These are phyloP conservation scores for Nemapogon koenigi DNA, from an alignment of 2,888 invertebrate species.

Conservation along the genomic window DNA sequence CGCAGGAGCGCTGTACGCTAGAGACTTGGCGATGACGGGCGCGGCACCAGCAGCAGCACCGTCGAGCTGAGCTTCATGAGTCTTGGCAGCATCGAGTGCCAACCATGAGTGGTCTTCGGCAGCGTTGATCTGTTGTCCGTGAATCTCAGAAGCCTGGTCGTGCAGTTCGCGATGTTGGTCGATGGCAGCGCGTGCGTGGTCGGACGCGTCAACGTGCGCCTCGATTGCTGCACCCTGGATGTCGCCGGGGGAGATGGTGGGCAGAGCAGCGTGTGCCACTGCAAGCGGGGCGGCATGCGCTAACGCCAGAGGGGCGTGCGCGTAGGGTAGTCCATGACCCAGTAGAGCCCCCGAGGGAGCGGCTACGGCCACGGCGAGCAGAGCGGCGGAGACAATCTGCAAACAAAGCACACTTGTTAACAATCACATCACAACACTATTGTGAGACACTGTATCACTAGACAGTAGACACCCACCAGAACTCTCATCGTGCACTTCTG, in stretches of 20 bases:
- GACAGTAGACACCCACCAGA: conserved; percentile 41
- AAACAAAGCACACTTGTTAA: no score
- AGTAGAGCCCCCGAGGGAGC: conserved; percentile 8
- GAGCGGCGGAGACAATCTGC: conserved; percentile 65
- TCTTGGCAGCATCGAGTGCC: conserved; percentile 50
- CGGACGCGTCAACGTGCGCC: conserved; percentile 48
- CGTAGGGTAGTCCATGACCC: conserved; percentile 5
- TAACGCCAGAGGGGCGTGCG: conserved; percentile 10
- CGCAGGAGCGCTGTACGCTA: conserved; percentile 27
- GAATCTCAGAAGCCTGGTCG: conserved; percentile 53
- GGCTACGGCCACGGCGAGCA: conserved; percentile 29
- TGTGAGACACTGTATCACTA: background rate
- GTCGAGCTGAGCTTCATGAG: conserved; percentile 47
- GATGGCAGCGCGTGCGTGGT: conserved; percentile 51
- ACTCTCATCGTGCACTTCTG: conserved; percentile 63
- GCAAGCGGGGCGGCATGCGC: conserved; percentile 23
- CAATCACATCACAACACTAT: background rate
- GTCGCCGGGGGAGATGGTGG: conserved; percentile 55
- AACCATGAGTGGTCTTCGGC: conserved; percentile 58
- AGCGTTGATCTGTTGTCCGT: conserved; percentile 52
- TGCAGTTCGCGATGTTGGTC: conserved; percentile 44
- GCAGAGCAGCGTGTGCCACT: conserved; percentile 29
- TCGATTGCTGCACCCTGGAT: conserved; percentile 50
- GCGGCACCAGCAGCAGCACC: conserved; percentile 55
- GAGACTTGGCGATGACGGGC: conserved; percentile 48